These are phyloP conservation scores for Entomobrya multifasciata DNA, from an alignment of 2,888 invertebrate species.

Conservation along the genomic window DNA sequence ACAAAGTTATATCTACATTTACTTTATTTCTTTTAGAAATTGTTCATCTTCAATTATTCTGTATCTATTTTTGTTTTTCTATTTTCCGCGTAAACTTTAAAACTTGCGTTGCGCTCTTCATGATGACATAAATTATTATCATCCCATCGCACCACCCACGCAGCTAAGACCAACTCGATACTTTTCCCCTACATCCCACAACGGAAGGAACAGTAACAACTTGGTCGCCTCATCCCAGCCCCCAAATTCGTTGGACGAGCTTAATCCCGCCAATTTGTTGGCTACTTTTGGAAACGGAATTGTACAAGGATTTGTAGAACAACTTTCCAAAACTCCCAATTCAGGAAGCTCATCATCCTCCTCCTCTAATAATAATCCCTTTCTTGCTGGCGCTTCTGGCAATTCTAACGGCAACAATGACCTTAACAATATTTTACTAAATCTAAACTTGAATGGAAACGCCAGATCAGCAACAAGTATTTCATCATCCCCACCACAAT, in stretches of 20 bases:
- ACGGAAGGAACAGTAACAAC: not conserved
- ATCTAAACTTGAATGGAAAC: conserved; percentile 51
- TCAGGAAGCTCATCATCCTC: not conserved
- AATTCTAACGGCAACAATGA: conserved; percentile 16
- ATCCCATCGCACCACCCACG: not conserved
- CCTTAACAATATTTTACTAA: conserved; percentile 56
- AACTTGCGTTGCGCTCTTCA: too few species aligned
- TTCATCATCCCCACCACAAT: not conserved
- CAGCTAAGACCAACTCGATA: conserved; percentile 62
- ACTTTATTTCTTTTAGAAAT: too few species aligned
- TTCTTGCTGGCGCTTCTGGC: conserved; percentile 41
- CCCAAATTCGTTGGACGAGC: conserved; percentile 60
- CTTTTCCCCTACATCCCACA: conserved; percentile 21
- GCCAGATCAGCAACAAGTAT: not conserved
- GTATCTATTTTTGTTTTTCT: too few species aligned
- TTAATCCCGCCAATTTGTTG: conserved; percentile 75
- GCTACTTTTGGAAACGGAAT: conserved; percentile 78
- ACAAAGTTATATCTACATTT: too few species aligned
- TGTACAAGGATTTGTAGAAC: conserved; percentile 78
- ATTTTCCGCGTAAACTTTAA: too few species aligned
- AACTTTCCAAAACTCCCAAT: conserved; percentile 66
- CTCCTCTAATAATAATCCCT: conserved; percentile 20
- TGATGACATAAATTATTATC: too few species aligned
- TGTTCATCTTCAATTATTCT: too few species aligned
- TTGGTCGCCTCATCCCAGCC: conserved; percentile 5